Evolutionary conservation across 2,888 invertebrate genomes (phyloP).

Genomic region (Ochropleura leucogaster): DNA sequence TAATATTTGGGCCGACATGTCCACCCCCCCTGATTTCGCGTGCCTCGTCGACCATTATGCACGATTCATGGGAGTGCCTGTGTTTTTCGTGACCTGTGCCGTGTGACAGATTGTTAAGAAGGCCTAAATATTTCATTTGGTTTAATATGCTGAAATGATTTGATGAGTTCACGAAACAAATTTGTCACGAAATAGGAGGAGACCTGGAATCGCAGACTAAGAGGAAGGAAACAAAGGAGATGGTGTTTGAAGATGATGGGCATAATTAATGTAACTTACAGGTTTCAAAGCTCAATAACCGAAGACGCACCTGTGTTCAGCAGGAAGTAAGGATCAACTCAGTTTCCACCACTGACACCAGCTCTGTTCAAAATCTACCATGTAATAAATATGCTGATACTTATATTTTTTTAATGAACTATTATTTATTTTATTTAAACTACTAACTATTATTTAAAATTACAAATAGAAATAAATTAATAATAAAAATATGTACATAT

Average conservation of each 20-base stretch:
- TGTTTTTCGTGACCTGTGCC: constrained; percentile 63
- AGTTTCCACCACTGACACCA: too few relatives aligned
- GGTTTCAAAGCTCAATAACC: background rate
- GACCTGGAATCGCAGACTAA: background rate
- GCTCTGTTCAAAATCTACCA: background rate
- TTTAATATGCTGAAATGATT: constrained; percentile 23
- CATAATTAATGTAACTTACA: background rate
- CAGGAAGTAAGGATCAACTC: too few relatives aligned
- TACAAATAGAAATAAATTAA: too few relatives aligned
- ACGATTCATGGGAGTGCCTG: constrained; percentile 66
- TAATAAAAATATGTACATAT: too few relatives aligned
- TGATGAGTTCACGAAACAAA: constrained; percentile 11
- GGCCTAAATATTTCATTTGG: constrained; percentile 34
- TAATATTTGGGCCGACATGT: constrained; percentile 60
- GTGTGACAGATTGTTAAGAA: constrained; percentile 42
- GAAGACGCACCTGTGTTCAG: background rate
- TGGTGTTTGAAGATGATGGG: background rate
- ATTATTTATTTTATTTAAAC: too few relatives aligned
- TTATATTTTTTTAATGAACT: too few relatives aligned
- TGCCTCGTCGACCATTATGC: constrained; percentile 60
- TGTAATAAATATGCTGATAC: too few relatives aligned
- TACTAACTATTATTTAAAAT: too few relatives aligned
- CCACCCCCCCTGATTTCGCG: constrained; percentile 69
- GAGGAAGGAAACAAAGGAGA: background rate
- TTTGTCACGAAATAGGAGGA: background rate